phyloP scores from a whole-genome alignment of 2,113 vertebrate species.

The Platysternon megacephalum region DNA sequence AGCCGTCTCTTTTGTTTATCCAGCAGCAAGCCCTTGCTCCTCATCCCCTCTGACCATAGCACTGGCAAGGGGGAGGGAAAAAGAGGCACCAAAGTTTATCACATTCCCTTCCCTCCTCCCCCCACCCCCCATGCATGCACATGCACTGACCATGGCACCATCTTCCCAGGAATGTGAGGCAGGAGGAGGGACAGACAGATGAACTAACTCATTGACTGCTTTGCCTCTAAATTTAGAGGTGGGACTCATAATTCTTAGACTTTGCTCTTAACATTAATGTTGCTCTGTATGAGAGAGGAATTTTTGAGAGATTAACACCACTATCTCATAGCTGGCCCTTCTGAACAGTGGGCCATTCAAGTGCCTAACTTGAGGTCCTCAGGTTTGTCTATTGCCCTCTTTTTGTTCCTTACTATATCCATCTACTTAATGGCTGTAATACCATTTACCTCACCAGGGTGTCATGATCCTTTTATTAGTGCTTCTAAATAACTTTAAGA shows the following conservation, averaged over 20 bases:
- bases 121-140: rapidly evolving
- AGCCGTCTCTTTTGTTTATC: neutral
- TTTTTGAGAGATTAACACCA: neutral
- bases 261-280: neutral
- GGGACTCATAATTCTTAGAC: neutral
- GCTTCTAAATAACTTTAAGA: neutral
- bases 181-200: neutral
- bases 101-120: rapidly evolving
- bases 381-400: neutral
- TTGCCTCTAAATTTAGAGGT: neutral
- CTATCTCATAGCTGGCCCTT: neutral
- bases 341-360: neutral
- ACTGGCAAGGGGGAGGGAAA: neutral
- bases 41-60: neutral
- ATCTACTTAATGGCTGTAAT: neutral
- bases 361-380: neutral
- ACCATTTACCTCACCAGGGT: neutral
- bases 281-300: neutral
- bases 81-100: neutral
- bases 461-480: neutral
- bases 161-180: neutral
- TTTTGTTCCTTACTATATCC: neutral
- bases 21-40: neutral
- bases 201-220: neutral
- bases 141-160: neutral